These are phyloP conservation scores for Trematomus loennbergii DNA, from an alignment of 2,113 vertebrate species.

Conservation along the genomic window DNA sequence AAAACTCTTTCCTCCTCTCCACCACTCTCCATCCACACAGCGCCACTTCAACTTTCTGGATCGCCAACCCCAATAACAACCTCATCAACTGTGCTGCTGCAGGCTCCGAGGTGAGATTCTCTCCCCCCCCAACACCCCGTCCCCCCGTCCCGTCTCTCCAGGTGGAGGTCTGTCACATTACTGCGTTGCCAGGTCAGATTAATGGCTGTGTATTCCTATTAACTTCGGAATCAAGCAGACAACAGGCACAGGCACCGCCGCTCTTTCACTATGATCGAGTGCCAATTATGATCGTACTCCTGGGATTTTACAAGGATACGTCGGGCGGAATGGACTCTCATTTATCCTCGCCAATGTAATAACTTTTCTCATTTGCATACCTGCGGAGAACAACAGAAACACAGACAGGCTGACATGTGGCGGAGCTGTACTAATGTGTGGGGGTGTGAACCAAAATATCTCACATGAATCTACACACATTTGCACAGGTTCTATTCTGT, in stretches of 20 bases:
- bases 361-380: conserved; percentile 56
- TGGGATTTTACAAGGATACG: conserved; percentile 41
- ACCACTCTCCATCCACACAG: conserved; percentile 77
- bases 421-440: neutral
- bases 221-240: conserved; percentile 46
- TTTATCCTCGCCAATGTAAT: conserved; percentile 34
- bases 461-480: neutral
- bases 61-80: conserved; percentile 99
- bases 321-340: conserved; percentile 1
- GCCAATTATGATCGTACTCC: conserved; percentile 56
- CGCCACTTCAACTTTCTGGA: conserved; percentile 98
- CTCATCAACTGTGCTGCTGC: conserved; percentile 95
- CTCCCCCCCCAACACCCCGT: neutral
- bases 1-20: conserved; percentile 1
- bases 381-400: conserved; percentile 28
- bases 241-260: conserved; percentile 23
- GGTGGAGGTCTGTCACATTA: conserved; percentile 57
- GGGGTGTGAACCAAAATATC: neutral
- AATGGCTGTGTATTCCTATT: conserved; percentile 62
- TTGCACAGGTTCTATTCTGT: neutral
- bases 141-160: neutral
- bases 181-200: conserved; percentile 62
- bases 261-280: conserved; percentile 44
- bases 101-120: conserved; percentile 92
- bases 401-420: conserved; percentile 30